Base-by-base conservation (phyloP, 2,888 invertebrate species). In the Helleia helle region DNA sequence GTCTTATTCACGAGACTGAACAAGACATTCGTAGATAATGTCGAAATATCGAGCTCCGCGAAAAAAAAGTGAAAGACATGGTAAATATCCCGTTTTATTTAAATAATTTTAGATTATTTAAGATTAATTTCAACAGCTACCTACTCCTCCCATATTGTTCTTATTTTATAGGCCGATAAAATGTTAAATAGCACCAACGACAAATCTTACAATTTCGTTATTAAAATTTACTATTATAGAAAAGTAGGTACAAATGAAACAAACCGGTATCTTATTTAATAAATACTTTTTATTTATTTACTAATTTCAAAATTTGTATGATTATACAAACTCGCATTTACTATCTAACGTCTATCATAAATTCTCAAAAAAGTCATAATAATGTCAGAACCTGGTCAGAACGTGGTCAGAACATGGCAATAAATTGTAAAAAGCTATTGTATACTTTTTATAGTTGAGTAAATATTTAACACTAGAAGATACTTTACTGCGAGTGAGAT, bases 201-300 rank as follows among this genome's bases (percentile, higher is more conserved):
- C n/a, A n/a, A n/a, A n/a, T n/a, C n/a, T n/a, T n/a, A n/a, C n/a
- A n/a, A n/a, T n/a, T n/a, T n/a, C n/a, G n/a, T n/a, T n/a, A n/a
- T n/a, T n/a, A n/a, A n/a, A n/a, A n/a, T n/a, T n/a, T n/a, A n/a
- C n/a, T n/a, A n/a, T n/a, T n/a, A n/a, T n/a, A n/a, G n/a, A n/a
- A n/a, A n/a, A n/a, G 34, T 27, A 25, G 24, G 14, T 6, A 28
- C 41, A 50, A 66, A 74, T 71, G 55, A 63, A 71, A 73, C 68
- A 54, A 55, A 43, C 29, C 25, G 47, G 43, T 31, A 30, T 62
- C 64, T 75, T 72, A 73, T 72, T 73, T 73, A 73, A 80, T 81
- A 77, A 80, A 80, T 80, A 77, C 68, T 70, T 73, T 80, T 67
- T 73, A 74, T 76, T 76, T 59, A 70, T 64, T 67, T 57, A 52